Conservation (phyloP, 1,140 invertebrate genomes). For the Cyphomyrmex costatus region DNA sequence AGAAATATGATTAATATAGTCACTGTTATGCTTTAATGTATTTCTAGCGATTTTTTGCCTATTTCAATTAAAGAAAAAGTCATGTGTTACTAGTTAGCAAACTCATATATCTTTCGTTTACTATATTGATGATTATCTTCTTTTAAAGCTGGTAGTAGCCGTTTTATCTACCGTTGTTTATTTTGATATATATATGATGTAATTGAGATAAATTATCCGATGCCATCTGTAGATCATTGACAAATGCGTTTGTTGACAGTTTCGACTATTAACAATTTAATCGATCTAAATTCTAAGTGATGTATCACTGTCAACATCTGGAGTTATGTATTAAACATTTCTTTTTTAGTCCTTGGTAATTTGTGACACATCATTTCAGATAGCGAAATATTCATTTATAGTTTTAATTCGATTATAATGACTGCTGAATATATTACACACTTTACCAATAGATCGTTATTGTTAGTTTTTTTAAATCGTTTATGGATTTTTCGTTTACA, state of each 20-base stretch:
- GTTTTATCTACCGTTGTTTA: conserved; percentile 54
- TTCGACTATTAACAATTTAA: conserved; percentile 49
- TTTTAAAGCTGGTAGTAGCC: conserved; percentile 65
- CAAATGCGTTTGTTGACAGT: conserved; percentile 21
- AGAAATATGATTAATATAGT: conserved; percentile 81
- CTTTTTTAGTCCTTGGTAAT: conserved; percentile 47
- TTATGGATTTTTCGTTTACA: conserved; percentile 16
- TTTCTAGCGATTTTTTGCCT: conserved; percentile 82
- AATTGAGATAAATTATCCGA: conserved; percentile 40
- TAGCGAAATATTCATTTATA: conserved; percentile 34
- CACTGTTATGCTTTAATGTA: conserved; percentile 84
- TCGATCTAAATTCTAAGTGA: conserved; percentile 32
- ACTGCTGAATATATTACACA: conserved; percentile 26
- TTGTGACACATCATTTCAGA: neutral
- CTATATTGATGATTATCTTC: conserved; percentile 68
- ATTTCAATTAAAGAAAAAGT: conserved; percentile 80
- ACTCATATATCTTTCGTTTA: conserved; percentile 73
- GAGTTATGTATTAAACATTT: conserved; percentile 25
- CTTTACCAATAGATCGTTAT: conserved; percentile 25
- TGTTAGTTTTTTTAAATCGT: conserved; percentile 9
- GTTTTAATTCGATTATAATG: conserved; percentile 26
- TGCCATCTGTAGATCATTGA: conserved; percentile 49
- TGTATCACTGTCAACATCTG: conserved; percentile 35
- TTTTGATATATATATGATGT: conserved; percentile 55
- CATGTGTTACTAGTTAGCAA: conserved; percentile 80